These are phyloP conservation scores for Limnephilus marmoratus DNA, from an alignment of 2,888 invertebrate genomes.

Conservation along the genomic window DNA sequence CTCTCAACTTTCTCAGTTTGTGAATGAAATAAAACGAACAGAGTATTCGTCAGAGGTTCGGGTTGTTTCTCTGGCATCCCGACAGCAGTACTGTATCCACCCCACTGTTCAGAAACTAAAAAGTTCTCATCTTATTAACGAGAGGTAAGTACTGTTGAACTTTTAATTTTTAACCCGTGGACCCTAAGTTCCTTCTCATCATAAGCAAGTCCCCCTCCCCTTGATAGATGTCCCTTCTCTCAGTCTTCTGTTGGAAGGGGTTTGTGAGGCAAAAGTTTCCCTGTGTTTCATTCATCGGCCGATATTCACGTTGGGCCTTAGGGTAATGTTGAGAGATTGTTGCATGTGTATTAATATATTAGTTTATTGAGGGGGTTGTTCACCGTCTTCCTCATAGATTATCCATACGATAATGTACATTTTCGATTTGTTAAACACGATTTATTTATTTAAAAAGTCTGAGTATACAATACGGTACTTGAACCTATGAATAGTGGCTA, in stretches of 20 bases:
- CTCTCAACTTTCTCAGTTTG: constrained; percentile 96
- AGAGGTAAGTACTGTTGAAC: constrained; percentile 77
- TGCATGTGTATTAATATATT: no score
- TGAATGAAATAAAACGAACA: constrained; percentile 93
- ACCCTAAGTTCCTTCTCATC: neutral
- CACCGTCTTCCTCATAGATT: no score
- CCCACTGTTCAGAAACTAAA: constrained; percentile 84
- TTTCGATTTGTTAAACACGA: no score
- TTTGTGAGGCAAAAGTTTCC: no score
- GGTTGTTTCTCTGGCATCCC: constrained; percentile 91
- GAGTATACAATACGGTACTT: no score
- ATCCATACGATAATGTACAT: no score
- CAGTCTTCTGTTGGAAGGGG: neutral
- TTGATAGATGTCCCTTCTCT: neutral
- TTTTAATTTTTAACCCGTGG: neutral
- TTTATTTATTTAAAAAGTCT: no score
- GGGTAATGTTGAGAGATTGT: no score
- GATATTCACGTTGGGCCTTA: no score
- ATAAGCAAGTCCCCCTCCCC: neutral
- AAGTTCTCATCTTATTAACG: constrained; percentile 90
- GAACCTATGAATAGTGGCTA: no score
- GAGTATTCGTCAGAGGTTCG: constrained; percentile 83
- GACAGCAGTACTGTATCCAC: constrained; percentile 95
- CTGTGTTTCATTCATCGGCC: no score
- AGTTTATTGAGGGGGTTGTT: no score